Base-by-base conservation (phyloP, 2,888 invertebrate species). In the Erannis defoliaria region DNA sequence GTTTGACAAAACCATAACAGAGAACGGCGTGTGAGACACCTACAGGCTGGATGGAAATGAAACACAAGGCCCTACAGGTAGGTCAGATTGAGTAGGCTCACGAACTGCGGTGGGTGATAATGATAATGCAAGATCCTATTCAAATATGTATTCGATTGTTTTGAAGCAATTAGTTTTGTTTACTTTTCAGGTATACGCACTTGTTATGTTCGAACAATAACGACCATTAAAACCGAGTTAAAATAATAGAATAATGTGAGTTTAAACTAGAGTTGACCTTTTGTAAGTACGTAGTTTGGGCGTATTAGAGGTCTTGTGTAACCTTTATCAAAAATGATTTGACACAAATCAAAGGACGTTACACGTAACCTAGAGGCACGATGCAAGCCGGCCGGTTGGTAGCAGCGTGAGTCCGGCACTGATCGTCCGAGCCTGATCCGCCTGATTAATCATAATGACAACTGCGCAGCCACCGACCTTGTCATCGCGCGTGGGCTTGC, bases 401-500 rank as follows among this genome's bases (percentile, higher is more conserved):
- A 72, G 74, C 79, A 75, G 79, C 82, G 83, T 82, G 80, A 89
- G 92, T 90, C 91, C 91, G 83, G 86, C 83, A 85, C 84, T 85
- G 86, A 82, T 86, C 79, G 78, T 70, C 78, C 79, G 77, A 77
- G 82, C 80, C 80, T 77, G 86, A 89, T 90, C 90, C 76, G 80
- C 80, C 80, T 77, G 86, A 90, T 91, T 90, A 91, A 91, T 93
- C 92, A 91, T 90, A 65, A 67, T 73, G 81, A 82, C 88, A 88
- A 91, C 88, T 93, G 88, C 93, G 93, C 89, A 92, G 85, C 81
- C 78, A 70, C 73, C 78, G 90, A 76, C 90, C 90, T 92, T 90
- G 90, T 68, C 65, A 66, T 37, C 62, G 78, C 81, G 91, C 89
- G 93, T 93, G 90, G 93, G 93, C 72, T 75, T 70, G 65, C 77